phyloP scores from a whole-genome alignment of 1,140 invertebrate genomes.

The Drosophila parvula region DNA sequence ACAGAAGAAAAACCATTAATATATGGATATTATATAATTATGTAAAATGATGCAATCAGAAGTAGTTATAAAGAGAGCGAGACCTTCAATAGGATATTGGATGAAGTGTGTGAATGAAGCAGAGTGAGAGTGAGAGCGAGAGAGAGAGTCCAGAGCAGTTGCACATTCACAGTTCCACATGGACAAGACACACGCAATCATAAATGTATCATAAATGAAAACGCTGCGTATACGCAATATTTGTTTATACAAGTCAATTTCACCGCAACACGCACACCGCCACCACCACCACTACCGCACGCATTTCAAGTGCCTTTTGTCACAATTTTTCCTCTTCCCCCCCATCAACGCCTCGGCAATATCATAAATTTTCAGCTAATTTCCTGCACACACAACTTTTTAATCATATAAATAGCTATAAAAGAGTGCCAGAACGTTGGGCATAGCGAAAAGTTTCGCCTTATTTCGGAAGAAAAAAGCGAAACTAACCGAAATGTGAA shows the following conservation, averaged over 20 bases:
- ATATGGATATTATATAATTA: constrained; percentile 30
- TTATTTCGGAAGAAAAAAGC: constrained; percentile 7
- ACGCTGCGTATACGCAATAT: constrained; percentile 67
- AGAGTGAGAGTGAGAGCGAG: no score
- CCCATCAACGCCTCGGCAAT: constrained; percentile 35
- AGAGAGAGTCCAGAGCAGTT: constrained; percentile 54
- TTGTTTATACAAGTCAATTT: constrained; percentile 69
- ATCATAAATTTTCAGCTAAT: constrained; percentile 67
- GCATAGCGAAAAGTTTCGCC: constrained; percentile 34
- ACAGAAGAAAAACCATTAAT: constrained; percentile 72
- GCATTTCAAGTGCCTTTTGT: constrained; percentile 41
- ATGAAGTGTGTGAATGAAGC: constrained; percentile 62
- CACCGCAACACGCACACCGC: constrained; percentile 55
- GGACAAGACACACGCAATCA: constrained; percentile 36
- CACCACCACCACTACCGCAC: constrained; percentile 12
- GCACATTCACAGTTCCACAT: constrained; percentile 39
- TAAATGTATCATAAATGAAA: constrained; percentile 32
- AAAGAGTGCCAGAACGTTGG: constrained; percentile 22
- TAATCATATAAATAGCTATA: constrained; percentile 63
- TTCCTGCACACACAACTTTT: constrained; percentile 64
- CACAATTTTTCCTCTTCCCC: constrained; percentile 1
- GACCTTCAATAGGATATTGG: constrained; percentile 19
- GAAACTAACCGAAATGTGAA: constrained; percentile 37
- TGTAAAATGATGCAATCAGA: constrained; percentile 47
- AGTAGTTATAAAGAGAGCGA: constrained; percentile 13